Evolutionary conservation across 2,888 invertebrate species (phyloP).

Genomic region (Ophion ellenae): DNA sequence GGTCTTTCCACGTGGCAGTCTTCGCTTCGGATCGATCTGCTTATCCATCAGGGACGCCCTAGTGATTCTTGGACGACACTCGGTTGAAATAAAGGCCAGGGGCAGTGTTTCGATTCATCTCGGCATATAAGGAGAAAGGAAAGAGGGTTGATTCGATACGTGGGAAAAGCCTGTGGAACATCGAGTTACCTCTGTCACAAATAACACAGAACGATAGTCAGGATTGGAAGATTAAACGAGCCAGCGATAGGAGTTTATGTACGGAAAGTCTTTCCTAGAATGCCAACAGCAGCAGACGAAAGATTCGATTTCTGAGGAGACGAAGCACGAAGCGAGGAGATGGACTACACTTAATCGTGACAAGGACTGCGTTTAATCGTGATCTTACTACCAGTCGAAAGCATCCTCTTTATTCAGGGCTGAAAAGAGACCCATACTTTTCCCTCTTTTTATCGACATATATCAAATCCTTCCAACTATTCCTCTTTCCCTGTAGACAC

Average conservation of each 20-base stretch:
- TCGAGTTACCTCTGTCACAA: not conserved
- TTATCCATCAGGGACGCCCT: slow-evolving; percentile 21
- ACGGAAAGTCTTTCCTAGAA: slow-evolving; percentile 3
- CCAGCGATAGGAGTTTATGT: not conserved
- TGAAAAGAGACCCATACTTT: too few species aligned
- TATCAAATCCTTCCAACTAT: not conserved
- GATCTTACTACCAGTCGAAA: too few species aligned
- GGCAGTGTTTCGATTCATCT: not conserved
- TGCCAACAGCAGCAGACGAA: not conserved
- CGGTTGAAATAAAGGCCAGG: slow-evolving; percentile 4
- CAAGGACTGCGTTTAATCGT: too few species aligned
- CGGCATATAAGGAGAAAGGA: not conserved
- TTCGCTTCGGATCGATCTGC: slow-evolving; percentile 31
- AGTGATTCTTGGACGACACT: slow-evolving; percentile 6
- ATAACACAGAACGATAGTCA: not conserved
- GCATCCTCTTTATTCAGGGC: too few species aligned
- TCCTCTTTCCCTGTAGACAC: not conserved
- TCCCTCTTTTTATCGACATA: too few species aligned
- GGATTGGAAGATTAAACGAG: slow-evolving; percentile 11
- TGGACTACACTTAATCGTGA: not conserved
- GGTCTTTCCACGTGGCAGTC: not conserved
- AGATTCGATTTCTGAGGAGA: slow-evolving; percentile 3
- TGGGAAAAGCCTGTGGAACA: not conserved
- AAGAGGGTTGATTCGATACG: slow-evolving; percentile 9
- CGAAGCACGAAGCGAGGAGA: not conserved